phyloP scores from a whole-genome alignment of 1,140 invertebrate species.

The Patella vulgata region DNA sequence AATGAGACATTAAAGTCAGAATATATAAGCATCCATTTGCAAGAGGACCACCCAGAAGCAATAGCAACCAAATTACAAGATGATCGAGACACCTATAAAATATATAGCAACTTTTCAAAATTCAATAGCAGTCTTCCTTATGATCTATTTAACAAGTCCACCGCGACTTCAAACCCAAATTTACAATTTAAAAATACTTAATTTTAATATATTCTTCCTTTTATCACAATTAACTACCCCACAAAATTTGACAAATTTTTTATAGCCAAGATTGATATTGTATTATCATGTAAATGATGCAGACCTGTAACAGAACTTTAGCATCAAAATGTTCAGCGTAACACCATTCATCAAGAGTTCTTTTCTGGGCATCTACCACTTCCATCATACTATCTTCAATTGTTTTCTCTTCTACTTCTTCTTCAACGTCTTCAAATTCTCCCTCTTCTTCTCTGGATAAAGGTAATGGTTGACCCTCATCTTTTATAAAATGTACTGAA shows the following conservation, averaged over 20 bases:
- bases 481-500: slow-evolving; percentile 58
- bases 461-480: slow-evolving; percentile 29
- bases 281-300: not conserved
- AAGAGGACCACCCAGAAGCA: too few species aligned
- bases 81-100: too few species aligned
- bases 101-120: too few species aligned
- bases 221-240: not conserved
- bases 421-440: slow-evolving; percentile 22
- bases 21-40: too few species aligned
- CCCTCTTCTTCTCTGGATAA: slow-evolving; percentile 26
- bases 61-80: too few species aligned
- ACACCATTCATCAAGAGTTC: slow-evolving; percentile 63
- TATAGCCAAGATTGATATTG: not conserved
- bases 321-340: slow-evolving; percentile 65
- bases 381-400: slow-evolving; percentile 54
- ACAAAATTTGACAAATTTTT: not conserved
- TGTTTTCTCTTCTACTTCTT: slow-evolving; percentile 34
- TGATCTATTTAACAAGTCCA: too few species aligned
- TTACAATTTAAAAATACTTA: too few species aligned
- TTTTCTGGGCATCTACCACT: slow-evolving; percentile 57
- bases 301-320: slow-evolving; percentile 61
- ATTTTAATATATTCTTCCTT: too few species aligned
- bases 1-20: slow-evolving; percentile 6
- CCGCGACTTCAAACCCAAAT: too few species aligned
- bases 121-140: too few species aligned